Conservation (phyloP, 2,797 vertebrate species). For the Arnoldichthys spilopterus region DNA sequence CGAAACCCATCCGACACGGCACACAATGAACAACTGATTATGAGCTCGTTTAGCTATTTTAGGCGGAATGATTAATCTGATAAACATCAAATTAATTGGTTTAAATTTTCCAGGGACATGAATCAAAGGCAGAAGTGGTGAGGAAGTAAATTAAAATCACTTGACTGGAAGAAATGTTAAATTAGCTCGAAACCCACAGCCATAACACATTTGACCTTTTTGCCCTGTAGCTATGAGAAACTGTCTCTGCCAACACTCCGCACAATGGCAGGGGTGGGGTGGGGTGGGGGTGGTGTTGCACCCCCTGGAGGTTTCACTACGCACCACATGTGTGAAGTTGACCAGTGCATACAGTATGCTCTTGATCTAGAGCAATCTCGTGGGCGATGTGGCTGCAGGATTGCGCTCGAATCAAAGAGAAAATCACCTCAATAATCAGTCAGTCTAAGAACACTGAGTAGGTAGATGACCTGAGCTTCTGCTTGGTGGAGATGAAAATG, state of each 20-base stretch:
- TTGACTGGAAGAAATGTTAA: conserved; percentile 61
- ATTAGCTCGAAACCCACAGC: conserved; percentile 51
- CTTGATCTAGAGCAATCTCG: too few relatives aligned
- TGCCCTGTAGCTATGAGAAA: conserved; percentile 41
- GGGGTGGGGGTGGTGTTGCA: background rate
- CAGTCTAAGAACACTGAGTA: too few relatives aligned
- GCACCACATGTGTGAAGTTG: background rate
- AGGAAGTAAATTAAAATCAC: conserved; percentile 64
- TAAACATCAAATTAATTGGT: conserved; percentile 68
- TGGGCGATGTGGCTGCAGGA: too few relatives aligned
- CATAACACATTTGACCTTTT: conserved; percentile 48
- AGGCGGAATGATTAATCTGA: conserved; percentile 65
- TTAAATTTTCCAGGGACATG: conserved; percentile 59
- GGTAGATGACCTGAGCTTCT: too few relatives aligned
- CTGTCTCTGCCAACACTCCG: conserved; percentile 7
- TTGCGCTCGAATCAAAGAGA: too few relatives aligned
- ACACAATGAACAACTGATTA: conserved; percentile 54
- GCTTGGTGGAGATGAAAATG: too few relatives aligned
- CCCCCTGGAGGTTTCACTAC: background rate
- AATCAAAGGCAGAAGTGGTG: conserved; percentile 57
- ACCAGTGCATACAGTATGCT: background rate
- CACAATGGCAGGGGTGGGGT: too few relatives aligned
- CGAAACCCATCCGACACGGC: conserved; percentile 57
- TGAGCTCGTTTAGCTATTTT: conserved; percentile 62
- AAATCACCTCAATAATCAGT: too few relatives aligned